A percentile compares a stretch with the other conserved stretches of the same genome.
Conservation (phyloP, 2,113 vertebrate species). For the Artemisiospiza belli region DNA sequence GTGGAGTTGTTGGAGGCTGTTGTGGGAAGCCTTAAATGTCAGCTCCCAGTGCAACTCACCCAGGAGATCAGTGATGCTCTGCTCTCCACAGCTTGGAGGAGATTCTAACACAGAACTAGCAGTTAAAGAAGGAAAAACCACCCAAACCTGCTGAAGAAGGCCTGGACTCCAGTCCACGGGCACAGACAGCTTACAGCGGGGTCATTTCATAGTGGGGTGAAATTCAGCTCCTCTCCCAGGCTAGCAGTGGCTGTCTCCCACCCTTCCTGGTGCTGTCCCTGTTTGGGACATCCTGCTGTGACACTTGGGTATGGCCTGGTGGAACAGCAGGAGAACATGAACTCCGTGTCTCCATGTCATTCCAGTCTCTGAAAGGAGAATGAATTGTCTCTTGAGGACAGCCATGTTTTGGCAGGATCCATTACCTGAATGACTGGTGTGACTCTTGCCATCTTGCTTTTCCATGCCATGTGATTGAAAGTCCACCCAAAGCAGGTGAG, state of each 20-base stretch:
- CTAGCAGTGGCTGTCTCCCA: background rate
- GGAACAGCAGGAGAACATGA: background rate
- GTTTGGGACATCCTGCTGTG: background rate
- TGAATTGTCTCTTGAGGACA: background rate
- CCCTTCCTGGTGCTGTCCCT: background rate
- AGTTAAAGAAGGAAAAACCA: background rate
- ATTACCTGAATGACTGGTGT: background rate
- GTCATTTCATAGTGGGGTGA: accelerated
- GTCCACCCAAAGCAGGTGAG: background rate
- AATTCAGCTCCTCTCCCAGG: background rate
- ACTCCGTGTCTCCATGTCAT: background rate
- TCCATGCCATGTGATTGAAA: background rate
- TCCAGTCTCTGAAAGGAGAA: background rate
- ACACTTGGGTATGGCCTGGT: background rate
- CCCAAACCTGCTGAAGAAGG: background rate
- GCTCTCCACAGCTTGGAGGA: background rate
- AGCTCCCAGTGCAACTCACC: background rate
- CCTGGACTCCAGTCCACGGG: background rate
- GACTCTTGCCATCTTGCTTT: background rate
- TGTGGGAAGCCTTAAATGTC: background rate
- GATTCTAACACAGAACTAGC: background rate
- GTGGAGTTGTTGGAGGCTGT: background rate
- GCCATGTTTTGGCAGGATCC: background rate
- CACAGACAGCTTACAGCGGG: background rate
- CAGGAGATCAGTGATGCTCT: background rate